Conservation (phyloP, 2,797 vertebrate species). For the Aeoliscus strigatus region DNA sequence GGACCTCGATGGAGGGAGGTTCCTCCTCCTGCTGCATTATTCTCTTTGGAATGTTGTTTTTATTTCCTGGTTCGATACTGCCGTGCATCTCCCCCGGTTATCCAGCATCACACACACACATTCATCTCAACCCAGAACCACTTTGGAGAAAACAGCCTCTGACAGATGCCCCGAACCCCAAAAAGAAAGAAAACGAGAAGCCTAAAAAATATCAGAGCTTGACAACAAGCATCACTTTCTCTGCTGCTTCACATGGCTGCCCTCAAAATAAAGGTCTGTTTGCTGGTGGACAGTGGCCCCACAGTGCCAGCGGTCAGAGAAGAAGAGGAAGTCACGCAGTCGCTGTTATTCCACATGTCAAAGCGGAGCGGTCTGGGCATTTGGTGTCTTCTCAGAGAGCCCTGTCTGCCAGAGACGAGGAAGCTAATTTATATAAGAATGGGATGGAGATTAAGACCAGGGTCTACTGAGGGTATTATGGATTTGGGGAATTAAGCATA, state of each 20-base stretch:
- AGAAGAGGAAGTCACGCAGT: too few species aligned
- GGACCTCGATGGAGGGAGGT: conserved; percentile 55
- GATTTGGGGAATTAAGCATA: conserved; percentile 73
- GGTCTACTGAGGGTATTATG: conserved; percentile 70
- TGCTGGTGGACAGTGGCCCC: conserved; percentile 10
- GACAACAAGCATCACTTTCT: conserved; percentile 22
- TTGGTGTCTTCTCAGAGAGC: conserved; percentile 45
- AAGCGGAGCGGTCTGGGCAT: conserved; percentile 50
- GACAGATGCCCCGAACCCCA: conserved; percentile 58
- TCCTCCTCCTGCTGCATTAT: conserved; percentile 71
- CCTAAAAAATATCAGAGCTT: conserved; percentile 35
- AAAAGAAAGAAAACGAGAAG: too few species aligned
- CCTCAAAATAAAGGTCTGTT: conserved; percentile 25
- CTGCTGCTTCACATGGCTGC: not conserved
- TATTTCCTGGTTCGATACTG: conserved; percentile 62
- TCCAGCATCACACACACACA: conserved; percentile 17
- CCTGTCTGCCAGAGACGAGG: conserved; percentile 55
- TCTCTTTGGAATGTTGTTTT: conserved; percentile 71
- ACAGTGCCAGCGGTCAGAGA: conserved; percentile 12
- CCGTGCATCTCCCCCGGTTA: conserved; percentile 45
- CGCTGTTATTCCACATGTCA: conserved; percentile 30
- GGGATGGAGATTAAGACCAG: conserved; percentile 69
- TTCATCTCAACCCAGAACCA: conserved; percentile 34
- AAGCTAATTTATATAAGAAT: conserved; percentile 70
- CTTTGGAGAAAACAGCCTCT: conserved; percentile 61